Conservation (phyloP, 2,113 vertebrate genomes). For the Anguilla japonica region DNA sequence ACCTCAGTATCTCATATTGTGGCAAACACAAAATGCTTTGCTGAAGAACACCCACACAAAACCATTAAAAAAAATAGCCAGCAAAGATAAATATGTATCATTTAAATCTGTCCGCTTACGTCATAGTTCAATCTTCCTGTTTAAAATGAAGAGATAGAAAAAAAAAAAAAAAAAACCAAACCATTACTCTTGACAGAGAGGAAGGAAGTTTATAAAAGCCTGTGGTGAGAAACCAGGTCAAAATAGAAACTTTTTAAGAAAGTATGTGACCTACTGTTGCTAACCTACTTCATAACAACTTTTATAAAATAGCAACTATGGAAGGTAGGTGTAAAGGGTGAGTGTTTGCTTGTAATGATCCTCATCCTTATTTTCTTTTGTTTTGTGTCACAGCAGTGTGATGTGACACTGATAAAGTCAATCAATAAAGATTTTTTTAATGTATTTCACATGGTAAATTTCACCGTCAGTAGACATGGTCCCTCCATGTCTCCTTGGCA, state of each 20-base stretch:
- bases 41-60: background rate
- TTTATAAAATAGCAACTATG: background rate
- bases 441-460: background rate
- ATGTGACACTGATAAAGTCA: background rate
- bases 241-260: background rate
- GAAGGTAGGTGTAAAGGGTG: background rate
- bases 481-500: background rate
- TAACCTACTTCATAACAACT: background rate
- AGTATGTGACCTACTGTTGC: background rate
- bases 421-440: background rate
- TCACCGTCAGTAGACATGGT: background rate
- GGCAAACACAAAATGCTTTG: background rate
- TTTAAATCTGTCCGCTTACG: background rate
- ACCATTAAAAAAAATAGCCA: background rate
- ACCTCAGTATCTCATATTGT: background rate
- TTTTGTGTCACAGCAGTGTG: background rate
- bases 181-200: background rate
- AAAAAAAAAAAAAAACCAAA: background rate
- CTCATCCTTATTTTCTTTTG: background rate
- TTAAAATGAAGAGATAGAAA: background rate
- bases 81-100: background rate
- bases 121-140: background rate
- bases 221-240: slow-evolving; percentile 5
- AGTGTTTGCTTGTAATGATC: background rate
- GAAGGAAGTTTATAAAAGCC: background rate